Evolutionary conservation across 2,113 vertebrate species (phyloP).

Genomic region (Tragulus kanchil): DNA sequence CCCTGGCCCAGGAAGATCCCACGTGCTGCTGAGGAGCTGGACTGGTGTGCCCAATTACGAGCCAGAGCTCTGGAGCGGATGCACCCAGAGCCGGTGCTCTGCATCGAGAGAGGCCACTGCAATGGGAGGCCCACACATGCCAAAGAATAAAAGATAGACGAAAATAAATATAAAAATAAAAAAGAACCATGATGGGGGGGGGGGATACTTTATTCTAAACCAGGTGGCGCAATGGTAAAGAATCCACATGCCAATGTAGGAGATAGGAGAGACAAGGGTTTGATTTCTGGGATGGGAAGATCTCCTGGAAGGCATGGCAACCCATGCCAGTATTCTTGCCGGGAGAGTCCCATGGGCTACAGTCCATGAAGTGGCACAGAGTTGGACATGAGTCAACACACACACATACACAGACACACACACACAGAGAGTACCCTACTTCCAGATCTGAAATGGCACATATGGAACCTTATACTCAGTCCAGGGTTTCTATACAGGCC

Average conservation of each 20-base stretch:
- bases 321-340: background rate
- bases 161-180: no score
- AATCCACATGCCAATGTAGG: background rate
- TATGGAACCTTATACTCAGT: background rate
- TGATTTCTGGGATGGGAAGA: background rate
- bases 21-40: no score
- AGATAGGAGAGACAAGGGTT: background rate
- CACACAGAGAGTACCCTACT: background rate
- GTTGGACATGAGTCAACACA: background rate
- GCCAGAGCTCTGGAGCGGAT: no score
- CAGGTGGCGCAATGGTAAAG: background rate
- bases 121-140: no score
- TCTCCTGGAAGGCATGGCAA: background rate
- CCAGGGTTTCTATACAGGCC: conserved; percentile 18
- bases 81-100: no score
- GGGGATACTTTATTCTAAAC: background rate
- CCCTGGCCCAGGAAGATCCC: no score
- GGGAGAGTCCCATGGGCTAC: background rate
- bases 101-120: no score
- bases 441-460: conserved; percentile 45
- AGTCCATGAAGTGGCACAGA: background rate
- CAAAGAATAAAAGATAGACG: no score
- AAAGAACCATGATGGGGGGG: no score
- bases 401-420: background rate
- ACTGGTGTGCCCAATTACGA: no score